Evolutionary conservation across 2,888 invertebrate species (phyloP), one percentile per base, ranked within the genome.

Genomic region (Drepanosiphum platanoidis): DNA sequence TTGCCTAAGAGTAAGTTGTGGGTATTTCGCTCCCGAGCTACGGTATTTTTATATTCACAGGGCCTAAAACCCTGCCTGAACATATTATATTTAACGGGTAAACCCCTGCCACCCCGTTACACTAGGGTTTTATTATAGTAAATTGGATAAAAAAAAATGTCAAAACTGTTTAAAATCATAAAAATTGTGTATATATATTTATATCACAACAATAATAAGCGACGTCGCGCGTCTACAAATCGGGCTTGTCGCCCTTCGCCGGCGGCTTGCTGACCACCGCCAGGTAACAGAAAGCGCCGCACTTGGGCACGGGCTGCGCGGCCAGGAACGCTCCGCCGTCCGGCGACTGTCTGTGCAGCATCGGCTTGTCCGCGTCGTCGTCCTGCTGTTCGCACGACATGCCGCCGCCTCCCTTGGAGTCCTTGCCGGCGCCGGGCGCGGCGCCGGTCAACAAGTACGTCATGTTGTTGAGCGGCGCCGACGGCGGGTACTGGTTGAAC

Each of bases 251-350:
- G 5, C 77, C 84, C 8, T 84, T 84, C 1, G 32, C 4, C 36
- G 84, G 77, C 8, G 84, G 77, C 82, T 89, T 89, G 58, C 88
- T 90, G 8, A 92, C 90, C 42, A 92, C 92, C 7, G 92, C 92
- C 75, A 92, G 89, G 88, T 92, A 92, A 88, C 92, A 92, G 88
- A 92, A 92, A 1, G 92, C 92, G 1, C 92, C 92, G 88, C 91
- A 91, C 87, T 91, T 89, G 1, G 92, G 92, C 7, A 92, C 90
- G 4, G 92, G 92, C 87, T 92, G 92, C 1, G 91, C 90, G 0
- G 92, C 91, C 72, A 92, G 88, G 88, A 92, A 92, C 15, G 91
- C 91, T 3, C 92, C 92, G 3, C 92, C 92, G 88, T 92, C 92
- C 1, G 92, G 92, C 1, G 92, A 92, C 86, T 91, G 90, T 88